phyloP scores from a whole-genome alignment of 2,888 invertebrate species.

The Nomada goodeniana region DNA sequence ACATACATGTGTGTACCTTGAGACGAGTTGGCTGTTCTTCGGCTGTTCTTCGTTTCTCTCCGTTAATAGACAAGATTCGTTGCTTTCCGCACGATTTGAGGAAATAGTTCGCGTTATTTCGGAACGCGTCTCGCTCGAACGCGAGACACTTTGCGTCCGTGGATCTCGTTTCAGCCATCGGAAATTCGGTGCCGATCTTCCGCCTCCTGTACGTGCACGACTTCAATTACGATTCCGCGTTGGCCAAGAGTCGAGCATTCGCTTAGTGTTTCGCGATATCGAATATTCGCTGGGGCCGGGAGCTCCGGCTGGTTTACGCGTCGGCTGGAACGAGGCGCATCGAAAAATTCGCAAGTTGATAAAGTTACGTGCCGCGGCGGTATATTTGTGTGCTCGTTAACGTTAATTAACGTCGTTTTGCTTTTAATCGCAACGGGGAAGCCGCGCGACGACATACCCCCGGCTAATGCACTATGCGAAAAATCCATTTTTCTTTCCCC shows the following conservation, averaged over 20 bases:
- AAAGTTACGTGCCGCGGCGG: not conserved
- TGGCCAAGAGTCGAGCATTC: conserved; percentile 9
- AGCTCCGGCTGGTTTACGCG: conserved; percentile 10
- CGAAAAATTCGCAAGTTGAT: conserved; percentile 44
- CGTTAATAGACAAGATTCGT: too few species aligned
- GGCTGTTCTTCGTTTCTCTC: too few species aligned
- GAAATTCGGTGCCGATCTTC: conserved; percentile 50
- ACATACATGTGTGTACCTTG: too few species aligned
- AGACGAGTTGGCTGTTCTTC: too few species aligned
- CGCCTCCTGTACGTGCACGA: conserved; percentile 27
- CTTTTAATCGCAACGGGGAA: conserved; percentile 39
- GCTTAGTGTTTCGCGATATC: conserved; percentile 21
- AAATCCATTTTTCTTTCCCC: not conserved
- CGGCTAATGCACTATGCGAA: conserved; percentile 17
- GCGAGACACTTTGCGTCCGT: too few species aligned
- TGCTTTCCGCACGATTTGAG: too few species aligned
- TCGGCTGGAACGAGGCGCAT: conserved; percentile 25
- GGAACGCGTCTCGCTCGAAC: not conserved
- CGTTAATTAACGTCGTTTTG: conserved; percentile 46
- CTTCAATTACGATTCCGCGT: conserved; percentile 43
- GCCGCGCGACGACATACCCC: not conserved
- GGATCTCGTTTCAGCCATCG: not conserved
- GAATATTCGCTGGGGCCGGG: conserved; percentile 22
- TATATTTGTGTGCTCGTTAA: conserved; percentile 35
- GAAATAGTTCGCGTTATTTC: too few species aligned